A percentile compares a stretch with the other conserved stretches of the same genome.
These are phyloP conservation scores for Lithobates pipiens DNA, from an alignment of 2,797 vertebrate species.

Conservation along the genomic window DNA sequence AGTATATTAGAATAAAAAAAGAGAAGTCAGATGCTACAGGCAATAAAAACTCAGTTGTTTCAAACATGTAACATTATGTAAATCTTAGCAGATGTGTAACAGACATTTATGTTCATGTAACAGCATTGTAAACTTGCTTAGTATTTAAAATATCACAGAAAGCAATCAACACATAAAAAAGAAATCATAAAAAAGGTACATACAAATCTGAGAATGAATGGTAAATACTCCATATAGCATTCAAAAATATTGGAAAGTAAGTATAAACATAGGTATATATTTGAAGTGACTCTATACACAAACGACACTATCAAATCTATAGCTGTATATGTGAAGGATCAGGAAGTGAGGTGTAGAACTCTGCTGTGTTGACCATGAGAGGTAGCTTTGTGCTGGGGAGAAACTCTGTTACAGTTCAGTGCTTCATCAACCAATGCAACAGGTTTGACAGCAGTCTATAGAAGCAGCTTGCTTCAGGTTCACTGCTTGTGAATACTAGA, in stretches of 20 bases:
- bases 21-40: too few species aligned
- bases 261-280: background rate
- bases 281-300: background rate
- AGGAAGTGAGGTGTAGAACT: slow-evolving; percentile 39
- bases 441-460: slow-evolving; percentile 79
- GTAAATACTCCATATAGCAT: background rate
- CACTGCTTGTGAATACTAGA: slow-evolving; percentile 77
- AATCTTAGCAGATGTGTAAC: too few species aligned
- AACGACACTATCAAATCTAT: background rate
- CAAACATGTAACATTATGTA: too few species aligned
- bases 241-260: background rate
- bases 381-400: slow-evolving; percentile 72
- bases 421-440: slow-evolving; percentile 75
- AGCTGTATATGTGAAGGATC: slow-evolving; percentile 19
- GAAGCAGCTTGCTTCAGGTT: slow-evolving; percentile 76
- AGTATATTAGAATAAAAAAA: too few species aligned
- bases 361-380: slow-evolving; percentile 72
- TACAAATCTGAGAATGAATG: too few species aligned
- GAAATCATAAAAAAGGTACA: too few species aligned
- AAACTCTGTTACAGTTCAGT: slow-evolving; percentile 76
- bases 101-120: too few species aligned
- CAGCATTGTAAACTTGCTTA: too few species aligned
- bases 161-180: too few species aligned
- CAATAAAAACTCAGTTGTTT: too few species aligned
- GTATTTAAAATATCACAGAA: too few species aligned